Conservation (phyloP, 1,140 invertebrate genomes). For the Alviniconcha marisindica region DNA sequence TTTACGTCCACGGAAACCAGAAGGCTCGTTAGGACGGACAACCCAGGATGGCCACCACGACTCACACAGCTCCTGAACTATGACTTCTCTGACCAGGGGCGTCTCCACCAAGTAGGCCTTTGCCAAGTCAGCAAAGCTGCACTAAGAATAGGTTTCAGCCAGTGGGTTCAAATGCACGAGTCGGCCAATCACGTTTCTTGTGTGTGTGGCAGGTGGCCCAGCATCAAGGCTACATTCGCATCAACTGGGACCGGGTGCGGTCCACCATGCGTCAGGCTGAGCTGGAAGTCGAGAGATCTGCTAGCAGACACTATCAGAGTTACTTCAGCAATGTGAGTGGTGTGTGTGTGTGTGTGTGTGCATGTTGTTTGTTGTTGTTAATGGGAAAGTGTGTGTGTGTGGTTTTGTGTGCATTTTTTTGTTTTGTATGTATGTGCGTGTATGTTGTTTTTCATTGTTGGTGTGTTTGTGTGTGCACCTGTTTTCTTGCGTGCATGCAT, state of each 20-base stretch:
- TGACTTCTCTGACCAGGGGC: background rate
- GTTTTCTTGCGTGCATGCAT: no score
- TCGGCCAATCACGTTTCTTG: background rate
- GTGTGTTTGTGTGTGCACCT: no score
- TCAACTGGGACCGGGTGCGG: conserved; percentile 90
- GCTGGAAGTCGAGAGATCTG: conserved; percentile 48
- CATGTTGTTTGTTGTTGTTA: background rate
- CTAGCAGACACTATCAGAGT: conserved; percentile 50
- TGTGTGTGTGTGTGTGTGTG: background rate
- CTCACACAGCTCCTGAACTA: no score
- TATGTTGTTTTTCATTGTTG: no score
- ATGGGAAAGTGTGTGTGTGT: no score
- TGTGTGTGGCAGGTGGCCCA: conserved; percentile 80
- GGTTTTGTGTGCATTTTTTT: no score
- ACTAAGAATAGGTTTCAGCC: background rate
- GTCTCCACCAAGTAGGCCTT: background rate
- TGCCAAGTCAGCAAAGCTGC: background rate
- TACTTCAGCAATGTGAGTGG: conserved; percentile 51
- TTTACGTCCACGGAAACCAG: no score
- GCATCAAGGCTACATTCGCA: conserved; percentile 93
- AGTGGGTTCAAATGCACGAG: background rate
- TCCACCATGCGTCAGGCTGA: conserved; percentile 46
- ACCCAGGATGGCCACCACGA: no score
- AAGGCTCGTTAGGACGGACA: no score
- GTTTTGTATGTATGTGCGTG: no score